These are phyloP conservation scores for Elaeidobius kamerunicus DNA, from an alignment of 2,888 invertebrate species.

Conservation along the genomic window DNA sequence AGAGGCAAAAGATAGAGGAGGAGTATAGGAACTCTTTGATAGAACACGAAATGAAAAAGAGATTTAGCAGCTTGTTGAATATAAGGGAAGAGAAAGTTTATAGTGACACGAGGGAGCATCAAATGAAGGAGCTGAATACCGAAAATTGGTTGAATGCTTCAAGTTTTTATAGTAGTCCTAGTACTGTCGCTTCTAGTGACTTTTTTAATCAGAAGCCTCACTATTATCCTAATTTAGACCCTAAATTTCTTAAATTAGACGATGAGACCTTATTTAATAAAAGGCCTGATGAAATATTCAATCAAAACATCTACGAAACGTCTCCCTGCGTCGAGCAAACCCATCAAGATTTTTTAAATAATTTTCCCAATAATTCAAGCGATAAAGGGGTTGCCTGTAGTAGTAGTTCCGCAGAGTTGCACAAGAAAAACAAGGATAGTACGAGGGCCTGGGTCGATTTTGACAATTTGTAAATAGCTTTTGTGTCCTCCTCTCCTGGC, in stretches of 20 bases:
- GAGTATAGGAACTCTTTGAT: conserved; percentile 37
- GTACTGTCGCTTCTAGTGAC: conserved; percentile 9
- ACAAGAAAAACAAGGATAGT: conserved; percentile 21
- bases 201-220: conserved; percentile 28
- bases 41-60: conserved; percentile 41
- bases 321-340: conserved; percentile 13
- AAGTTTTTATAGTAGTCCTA: conserved; percentile 18
- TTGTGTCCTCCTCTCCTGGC: conserved; percentile 38
- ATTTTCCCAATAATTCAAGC: conserved; percentile 10
- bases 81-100: conserved; percentile 31
- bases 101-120: conserved; percentile 24
- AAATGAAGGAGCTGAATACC: conserved; percentile 34
- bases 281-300: conserved; percentile 34
- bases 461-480: conserved; percentile 50
- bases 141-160: conserved; percentile 33
- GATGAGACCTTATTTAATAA: conserved; percentile 31
- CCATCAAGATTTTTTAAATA: conserved; percentile 3
- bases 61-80: conserved; percentile 42
- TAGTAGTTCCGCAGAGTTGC: conserved; percentile 27
- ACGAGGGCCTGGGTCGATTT: conserved; percentile 50
- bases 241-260: conserved; percentile 30
- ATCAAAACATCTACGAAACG: conserved; percentile 29
- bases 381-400: conserved; percentile 19
- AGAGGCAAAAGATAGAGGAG: conserved; percentile 31
- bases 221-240: conserved; percentile 36